phyloP scores from a whole-genome alignment of 1,140 invertebrate genomes.

The Coptotermes formosanus region DNA sequence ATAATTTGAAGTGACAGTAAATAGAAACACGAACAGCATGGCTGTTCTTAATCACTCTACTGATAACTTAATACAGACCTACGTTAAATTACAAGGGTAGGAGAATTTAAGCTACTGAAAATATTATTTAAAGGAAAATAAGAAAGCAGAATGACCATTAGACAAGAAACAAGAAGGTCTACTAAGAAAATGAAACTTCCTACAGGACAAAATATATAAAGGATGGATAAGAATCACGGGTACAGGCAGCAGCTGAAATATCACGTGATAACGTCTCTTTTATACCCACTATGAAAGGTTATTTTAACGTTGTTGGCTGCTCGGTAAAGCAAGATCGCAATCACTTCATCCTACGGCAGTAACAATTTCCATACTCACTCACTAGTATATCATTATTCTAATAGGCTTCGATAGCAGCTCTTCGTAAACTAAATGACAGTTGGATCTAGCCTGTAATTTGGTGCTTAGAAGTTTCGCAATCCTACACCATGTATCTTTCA shows the following conservation, averaged over 20 bases:
- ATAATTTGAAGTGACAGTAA: neutral
- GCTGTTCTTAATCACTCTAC: neutral
- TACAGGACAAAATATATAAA: neutral
- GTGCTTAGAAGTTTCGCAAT: neutral
- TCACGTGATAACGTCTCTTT: neutral
- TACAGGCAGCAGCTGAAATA: neutral
- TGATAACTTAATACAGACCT: neutral
- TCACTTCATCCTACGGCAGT: neutral
- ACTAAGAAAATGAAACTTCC: neutral
- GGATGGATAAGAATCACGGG: neutral
- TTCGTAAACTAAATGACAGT: neutral
- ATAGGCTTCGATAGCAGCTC: neutral
- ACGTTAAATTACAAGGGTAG: neutral
- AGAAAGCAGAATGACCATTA: neutral
- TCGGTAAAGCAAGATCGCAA: neutral
- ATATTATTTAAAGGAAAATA: neutral
- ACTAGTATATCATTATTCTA: neutral
- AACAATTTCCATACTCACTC: constrained; percentile 11
- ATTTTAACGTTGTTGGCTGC: neutral
- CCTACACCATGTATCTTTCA: neutral
- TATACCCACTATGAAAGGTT: neutral
- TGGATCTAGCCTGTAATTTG: neutral
- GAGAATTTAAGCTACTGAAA: neutral
- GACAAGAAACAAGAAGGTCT: too few relatives aligned
- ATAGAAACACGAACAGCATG: neutral